Evolutionary conservation across 2,797 vertebrate genomes (phyloP).

Genomic region (Chloroceryle inda): DNA sequence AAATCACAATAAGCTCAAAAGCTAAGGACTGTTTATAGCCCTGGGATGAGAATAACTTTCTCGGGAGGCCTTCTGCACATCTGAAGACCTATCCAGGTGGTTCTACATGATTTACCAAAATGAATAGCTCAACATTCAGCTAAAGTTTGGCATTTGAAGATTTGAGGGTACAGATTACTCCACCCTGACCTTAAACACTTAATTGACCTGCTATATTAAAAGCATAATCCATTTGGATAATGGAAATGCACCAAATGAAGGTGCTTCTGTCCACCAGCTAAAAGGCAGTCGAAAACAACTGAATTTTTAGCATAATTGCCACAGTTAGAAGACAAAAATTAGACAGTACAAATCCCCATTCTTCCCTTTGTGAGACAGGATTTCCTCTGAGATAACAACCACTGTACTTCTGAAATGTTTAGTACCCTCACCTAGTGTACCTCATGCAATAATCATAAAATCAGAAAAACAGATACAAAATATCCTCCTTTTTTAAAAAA

Average conservation of each 20-base stretch:
- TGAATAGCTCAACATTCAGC: background rate
- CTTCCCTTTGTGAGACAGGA: background rate
- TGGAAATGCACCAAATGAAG: background rate
- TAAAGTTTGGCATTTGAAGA: background rate
- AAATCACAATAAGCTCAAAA: background rate
- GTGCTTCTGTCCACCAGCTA: background rate
- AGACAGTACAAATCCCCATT: background rate
- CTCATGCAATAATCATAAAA: background rate
- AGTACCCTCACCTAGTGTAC: background rate
- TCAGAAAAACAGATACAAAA: background rate
- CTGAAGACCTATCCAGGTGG: slow-evolving; percentile 8
- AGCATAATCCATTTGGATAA: background rate
- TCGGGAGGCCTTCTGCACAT: background rate
- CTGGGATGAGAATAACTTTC: background rate
- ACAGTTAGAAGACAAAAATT: background rate
- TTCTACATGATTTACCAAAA: background rate
- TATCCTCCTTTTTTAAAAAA: background rate
- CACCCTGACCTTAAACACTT: background rate
- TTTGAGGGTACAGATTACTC: background rate
- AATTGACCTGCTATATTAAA: background rate
- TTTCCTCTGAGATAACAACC: background rate
- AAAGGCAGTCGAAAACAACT: background rate
- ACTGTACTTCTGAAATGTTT: background rate
- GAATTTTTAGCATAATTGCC: background rate
- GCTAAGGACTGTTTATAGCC: background rate